phyloP scores from a whole-genome alignment of 2,888 invertebrate species.

The Nymphalis c-album region DNA sequence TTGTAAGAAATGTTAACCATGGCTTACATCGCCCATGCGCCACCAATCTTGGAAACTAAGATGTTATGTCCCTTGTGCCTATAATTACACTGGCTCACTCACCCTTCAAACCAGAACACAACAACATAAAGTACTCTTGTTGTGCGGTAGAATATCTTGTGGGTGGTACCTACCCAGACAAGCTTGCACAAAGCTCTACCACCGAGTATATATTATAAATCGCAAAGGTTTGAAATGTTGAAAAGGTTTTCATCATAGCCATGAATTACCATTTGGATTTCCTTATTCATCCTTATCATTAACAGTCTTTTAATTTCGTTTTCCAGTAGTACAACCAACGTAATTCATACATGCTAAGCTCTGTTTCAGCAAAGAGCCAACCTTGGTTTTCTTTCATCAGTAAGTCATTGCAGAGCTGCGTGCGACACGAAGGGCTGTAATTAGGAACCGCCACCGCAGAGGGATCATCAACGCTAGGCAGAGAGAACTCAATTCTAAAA shows the following conservation, averaged over 20 bases:
- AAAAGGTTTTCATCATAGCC: neutral
- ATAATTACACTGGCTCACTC: too few relatives aligned
- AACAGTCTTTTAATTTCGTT: conserved; percentile 1
- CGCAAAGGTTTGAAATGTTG: too few relatives aligned
- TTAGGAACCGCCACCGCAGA: conserved; percentile 54
- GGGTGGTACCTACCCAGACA: too few relatives aligned
- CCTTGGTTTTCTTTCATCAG: conserved; percentile 48
- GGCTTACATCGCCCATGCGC: too few relatives aligned
- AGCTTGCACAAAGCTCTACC: too few relatives aligned
- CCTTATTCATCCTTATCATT: neutral
- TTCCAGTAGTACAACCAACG: neutral
- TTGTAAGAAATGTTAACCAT: too few relatives aligned
- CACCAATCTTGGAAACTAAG: too few relatives aligned
- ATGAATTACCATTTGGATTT: neutral
- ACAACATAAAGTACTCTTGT: too few relatives aligned
- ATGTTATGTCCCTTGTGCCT: too few relatives aligned
- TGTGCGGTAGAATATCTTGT: too few relatives aligned
- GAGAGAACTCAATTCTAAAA: conserved; percentile 38
- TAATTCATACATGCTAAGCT: conserved; percentile 18
- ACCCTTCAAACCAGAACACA: too few relatives aligned
- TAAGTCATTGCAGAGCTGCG: conserved; percentile 33
- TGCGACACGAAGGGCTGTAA: conserved; percentile 53
- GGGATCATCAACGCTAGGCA: conserved; percentile 54
- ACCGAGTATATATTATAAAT: too few relatives aligned
- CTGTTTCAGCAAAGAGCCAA: conserved; percentile 30